These are phyloP conservation scores for Ficedula albicollis DNA, from an alignment of 2,797 vertebrate species.

Conservation along the genomic window DNA sequence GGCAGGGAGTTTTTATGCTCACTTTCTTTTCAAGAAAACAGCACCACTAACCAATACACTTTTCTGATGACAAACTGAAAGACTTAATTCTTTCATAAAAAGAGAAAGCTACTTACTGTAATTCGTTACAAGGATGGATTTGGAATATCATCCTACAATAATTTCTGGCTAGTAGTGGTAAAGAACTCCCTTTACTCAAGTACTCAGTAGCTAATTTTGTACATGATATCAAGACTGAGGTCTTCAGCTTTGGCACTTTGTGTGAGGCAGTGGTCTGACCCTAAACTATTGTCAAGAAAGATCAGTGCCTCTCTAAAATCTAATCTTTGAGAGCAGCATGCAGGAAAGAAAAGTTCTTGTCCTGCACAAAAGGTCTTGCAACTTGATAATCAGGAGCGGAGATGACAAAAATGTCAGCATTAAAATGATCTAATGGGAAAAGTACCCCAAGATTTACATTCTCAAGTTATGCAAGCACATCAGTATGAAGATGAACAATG, in stretches of 20 bases:
- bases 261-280: neutral
- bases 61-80: neutral
- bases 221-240: neutral
- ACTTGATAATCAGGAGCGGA: neutral
- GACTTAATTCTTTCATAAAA: neutral
- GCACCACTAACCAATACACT: neutral
- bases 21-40: conserved; percentile 45
- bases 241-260: neutral
- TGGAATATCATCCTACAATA: neutral
- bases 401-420: neutral
- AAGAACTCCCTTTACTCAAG: neutral
- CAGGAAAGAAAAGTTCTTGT: neutral
- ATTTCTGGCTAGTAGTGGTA: neutral
- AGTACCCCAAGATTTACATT: neutral
- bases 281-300: neutral
- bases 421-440: neutral
- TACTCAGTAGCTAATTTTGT: neutral
- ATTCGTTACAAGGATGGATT: neutral
- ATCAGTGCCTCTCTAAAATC: neutral
- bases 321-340: neutral
- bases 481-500: neutral
- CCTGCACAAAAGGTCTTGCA: neutral
- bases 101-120: neutral
- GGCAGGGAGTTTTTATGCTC: neutral
- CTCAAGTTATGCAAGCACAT: neutral